Evolutionary conservation across 1,140 invertebrate species (phyloP).

Genomic region (Dendrolimus punctatus): DNA sequence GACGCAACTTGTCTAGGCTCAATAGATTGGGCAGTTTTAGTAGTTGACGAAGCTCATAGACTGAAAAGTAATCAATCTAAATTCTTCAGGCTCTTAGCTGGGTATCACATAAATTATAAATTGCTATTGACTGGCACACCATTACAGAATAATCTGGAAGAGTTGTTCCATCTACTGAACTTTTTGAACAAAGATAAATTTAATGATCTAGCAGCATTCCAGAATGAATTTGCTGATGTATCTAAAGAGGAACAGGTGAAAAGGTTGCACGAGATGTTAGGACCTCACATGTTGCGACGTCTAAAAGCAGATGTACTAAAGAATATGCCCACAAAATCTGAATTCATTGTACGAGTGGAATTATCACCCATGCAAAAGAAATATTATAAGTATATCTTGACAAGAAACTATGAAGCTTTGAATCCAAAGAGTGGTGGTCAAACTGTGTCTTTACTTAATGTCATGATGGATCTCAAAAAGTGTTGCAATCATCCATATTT

Average conservation of each 20-base stretch:
- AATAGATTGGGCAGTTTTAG: conserved; percentile 98
- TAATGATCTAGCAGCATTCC: conserved; percentile 95
- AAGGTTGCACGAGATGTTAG: conserved; percentile 97
- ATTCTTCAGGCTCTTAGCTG: conserved; percentile 96
- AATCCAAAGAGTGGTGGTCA: conserved; percentile 97
- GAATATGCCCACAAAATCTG: conserved; percentile 99
- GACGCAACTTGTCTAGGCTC: conserved; percentile 97
- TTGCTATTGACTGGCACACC: conserved; percentile 98
- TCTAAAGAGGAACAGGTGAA: conserved; percentile 99
- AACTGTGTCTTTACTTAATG: conserved; percentile 96
- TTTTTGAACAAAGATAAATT: conserved; percentile 98
- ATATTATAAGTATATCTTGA: conserved; percentile 99
- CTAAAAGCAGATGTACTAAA: conserved; percentile 99
- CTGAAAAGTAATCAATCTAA: conserved; percentile 99
- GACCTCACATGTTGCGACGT: conserved; percentile 97
- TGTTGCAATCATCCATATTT: conserved; percentile 99
- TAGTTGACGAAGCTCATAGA: conserved; percentile 99
- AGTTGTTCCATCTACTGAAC: conserved; percentile 98
- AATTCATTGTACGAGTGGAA: conserved; percentile 99
- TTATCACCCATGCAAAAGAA: conserved; percentile 99
- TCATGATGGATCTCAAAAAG: conserved; percentile 99
- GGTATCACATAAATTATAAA: conserved; percentile 97
- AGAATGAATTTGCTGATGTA: conserved; percentile 99
- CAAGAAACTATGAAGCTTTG: conserved; percentile 97
- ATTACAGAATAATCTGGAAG: conserved; percentile 99